Percentiles rank a stretch among this genome's conserved stretches.
Evolutionary conservation across 2,888 invertebrate genomes (phyloP).

Genomic region (Troides aeacus): DNA sequence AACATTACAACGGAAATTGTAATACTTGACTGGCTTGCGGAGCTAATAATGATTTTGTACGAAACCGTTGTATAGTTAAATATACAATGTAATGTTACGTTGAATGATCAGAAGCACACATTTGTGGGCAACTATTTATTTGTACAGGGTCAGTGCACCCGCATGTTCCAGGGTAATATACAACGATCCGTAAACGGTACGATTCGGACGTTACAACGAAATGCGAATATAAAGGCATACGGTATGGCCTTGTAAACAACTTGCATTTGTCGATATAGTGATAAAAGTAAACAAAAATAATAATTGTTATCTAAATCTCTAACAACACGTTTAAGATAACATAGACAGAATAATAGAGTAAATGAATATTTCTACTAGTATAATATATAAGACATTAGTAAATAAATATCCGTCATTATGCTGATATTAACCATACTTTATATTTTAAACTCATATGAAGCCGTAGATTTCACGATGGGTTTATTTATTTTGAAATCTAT

Average conservation of each 20-base stretch:
- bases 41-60: slow-evolving; percentile 32
- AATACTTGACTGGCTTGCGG: slow-evolving; percentile 13
- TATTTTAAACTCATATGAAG: not conserved
- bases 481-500: not conserved
- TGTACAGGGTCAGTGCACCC: slow-evolving; percentile 61
- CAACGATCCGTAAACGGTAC: slow-evolving; percentile 33
- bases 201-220: slow-evolving; percentile 44
- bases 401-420: too few relatives aligned
- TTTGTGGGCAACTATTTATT: slow-evolving; percentile 55
- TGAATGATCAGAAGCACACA: slow-evolving; percentile 61
- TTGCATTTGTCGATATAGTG: not conserved
- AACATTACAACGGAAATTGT: slow-evolving; percentile 4
- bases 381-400: too few relatives aligned
- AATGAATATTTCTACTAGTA: too few relatives aligned
- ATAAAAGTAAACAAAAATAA: not conserved
- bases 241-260: not conserved
- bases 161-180: slow-evolving; percentile 46
- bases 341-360: too few relatives aligned
- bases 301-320: not conserved
- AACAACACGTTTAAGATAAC: too few relatives aligned
- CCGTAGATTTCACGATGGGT: not conserved
- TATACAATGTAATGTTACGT: slow-evolving; percentile 50
- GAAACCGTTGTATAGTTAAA: slow-evolving; percentile 41
- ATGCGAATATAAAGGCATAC: slow-evolving; percentile 28
- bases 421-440: too few relatives aligned